Base-by-base conservation (phyloP, 2,888 invertebrate genomes). In the Ariolimax columbianus region DNA sequence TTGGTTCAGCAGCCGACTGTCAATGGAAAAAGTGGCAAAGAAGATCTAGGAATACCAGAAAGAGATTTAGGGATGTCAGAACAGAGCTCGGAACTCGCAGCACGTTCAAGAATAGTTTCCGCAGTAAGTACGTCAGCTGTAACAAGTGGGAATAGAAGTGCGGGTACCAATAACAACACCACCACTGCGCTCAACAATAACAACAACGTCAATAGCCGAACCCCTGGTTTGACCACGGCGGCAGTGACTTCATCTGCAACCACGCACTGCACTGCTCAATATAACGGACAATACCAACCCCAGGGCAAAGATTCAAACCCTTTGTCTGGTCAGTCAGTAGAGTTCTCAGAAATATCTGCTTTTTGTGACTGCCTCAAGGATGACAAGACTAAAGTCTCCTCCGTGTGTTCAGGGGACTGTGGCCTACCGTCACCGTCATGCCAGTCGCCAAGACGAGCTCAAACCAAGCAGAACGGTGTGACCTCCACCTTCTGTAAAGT, bases 391-490 rank as follows among this genome's bases (percentile, higher is more conserved):
- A 84, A 51, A 33, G 84, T 59, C 0, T 84, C 84, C n/a, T n/a
- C 7, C 70, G 33, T 77, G 40, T 82, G 82, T 63, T 77, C 81
- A 23, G 83, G 66, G 59, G 82, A 86, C 30, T 82, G 77, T 68
- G 83, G 83, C 2, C 75, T 82, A 72, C 66, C 75, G 73, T 51
- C 77, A 83, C 59, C 86, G 86, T 33, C 84, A 82, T 30, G 63
- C 86, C 82, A 73, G 81, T 47, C 80, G 81, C 66, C 72, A 86
- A 72, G 86, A 86, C 77, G 55, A 90, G 68, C 89, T 90, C 78
- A 90, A 88, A 68, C 90, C 90, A 87, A 91, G 91, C 55, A 92
- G 91, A 91, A 92, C 86, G 89, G 90, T 82, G 86, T 88, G 36
- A 73, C 85, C 38, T 83, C 88, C 23, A 78, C 84, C 77, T 88